A percentile compares a stretch with the other conserved stretches of the same genome.
phyloP scores from a whole-genome alignment of 2,113 vertebrate species.

The Heterocephalus glaber region DNA sequence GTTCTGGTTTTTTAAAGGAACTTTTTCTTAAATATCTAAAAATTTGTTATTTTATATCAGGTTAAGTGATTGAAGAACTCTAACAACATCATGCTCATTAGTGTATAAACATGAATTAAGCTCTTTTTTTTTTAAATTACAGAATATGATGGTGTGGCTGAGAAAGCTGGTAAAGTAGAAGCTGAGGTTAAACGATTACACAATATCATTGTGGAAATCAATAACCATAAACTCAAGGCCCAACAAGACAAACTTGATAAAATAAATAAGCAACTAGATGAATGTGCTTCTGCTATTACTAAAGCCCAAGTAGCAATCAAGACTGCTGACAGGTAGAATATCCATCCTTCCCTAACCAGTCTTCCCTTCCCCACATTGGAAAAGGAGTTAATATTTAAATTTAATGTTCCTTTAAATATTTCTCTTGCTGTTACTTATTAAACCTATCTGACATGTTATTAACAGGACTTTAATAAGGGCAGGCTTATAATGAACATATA shows the following conservation, averaged over 20 bases:
- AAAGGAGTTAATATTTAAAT: not conserved
- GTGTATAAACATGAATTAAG: not conserved
- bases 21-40: not conserved
- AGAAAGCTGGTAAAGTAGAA: conserved; percentile 91
- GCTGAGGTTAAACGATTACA: conserved; percentile 93
- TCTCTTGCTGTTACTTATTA: not conserved
- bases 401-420: not conserved
- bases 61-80: conserved; percentile 28
- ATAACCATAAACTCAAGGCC: conserved; percentile 92
- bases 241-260: conserved; percentile 94
- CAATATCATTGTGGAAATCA: conserved; percentile 93
- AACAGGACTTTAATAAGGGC: not conserved
- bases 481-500: not conserved
- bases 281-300: conserved; percentile 90
- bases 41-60: not conserved
- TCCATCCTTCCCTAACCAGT: not conserved
- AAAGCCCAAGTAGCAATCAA: conserved; percentile 96
- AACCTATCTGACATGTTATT: not conserved
- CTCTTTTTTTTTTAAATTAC: not conserved
- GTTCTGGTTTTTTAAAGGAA: not conserved
- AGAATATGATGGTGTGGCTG: conserved; percentile 90
- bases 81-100: not conserved
- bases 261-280: conserved; percentile 92
- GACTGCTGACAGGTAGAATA: conserved; percentile 91
- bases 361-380: not conserved